A percentile compares a stretch with the other conserved stretches of the same genome.
Conservation (phyloP, 35 echinoderm and acorn worm species). For the Apostichopus californicus region DNA sequence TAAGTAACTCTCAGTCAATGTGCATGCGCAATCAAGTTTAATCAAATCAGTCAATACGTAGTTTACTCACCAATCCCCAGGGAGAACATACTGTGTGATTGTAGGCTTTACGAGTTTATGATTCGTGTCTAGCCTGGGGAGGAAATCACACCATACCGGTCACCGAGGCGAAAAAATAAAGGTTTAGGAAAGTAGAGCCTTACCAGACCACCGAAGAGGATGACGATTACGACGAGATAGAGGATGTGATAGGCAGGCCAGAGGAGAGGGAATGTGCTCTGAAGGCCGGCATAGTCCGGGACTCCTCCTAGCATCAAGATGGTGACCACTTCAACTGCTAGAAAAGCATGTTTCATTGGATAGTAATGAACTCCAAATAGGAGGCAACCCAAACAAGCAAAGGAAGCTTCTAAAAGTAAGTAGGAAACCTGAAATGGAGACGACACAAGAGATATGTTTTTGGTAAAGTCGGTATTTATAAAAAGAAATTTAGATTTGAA, state of each 20-base stretch:
- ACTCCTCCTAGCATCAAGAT: conserved; percentile 58
- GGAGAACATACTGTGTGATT: too few relatives aligned
- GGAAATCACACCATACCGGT: too few relatives aligned
- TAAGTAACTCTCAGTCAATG: too few relatives aligned
- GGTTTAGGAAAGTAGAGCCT: conserved; percentile 10
- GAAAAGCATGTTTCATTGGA: conserved; percentile 74
- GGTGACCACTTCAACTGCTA: conserved; percentile 57
- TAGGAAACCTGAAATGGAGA: conserved; percentile 59
- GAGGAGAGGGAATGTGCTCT: conserved; percentile 56
- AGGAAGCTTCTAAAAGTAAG: conserved; percentile 62
- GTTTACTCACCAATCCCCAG: too few relatives aligned
- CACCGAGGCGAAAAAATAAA: background rate
- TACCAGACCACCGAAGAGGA: conserved; percentile 79
- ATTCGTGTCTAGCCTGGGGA: too few relatives aligned
- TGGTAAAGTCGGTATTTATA: too few relatives aligned
- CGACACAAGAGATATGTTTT: too few relatives aligned
- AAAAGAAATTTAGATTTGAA: too few relatives aligned
- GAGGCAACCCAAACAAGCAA: conserved; percentile 67
- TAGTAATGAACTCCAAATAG: conserved; percentile 78
- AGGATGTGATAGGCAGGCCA: conserved; percentile 77
- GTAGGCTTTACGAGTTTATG: too few relatives aligned
- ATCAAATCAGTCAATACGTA: too few relatives aligned
- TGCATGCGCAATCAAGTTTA: too few relatives aligned
- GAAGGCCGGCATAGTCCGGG: conserved; percentile 49
- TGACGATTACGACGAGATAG: conserved; percentile 63